Conservation (phyloP, 1,140 invertebrate species). For the Zaprionus camerounensis region DNA sequence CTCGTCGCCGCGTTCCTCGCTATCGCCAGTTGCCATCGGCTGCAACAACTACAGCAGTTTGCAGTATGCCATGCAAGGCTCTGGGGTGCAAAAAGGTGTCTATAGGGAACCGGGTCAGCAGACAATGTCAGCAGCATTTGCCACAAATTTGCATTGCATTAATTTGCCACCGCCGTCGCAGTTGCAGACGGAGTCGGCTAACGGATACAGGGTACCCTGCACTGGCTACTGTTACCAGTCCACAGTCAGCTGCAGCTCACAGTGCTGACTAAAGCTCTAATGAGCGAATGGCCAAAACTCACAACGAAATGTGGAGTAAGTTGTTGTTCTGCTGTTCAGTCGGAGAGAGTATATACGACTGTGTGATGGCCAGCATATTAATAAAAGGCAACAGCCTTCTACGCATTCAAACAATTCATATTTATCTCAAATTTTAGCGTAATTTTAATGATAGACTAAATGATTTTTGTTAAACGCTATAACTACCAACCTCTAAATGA, state of each 20-base stretch:
- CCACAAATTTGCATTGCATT: constrained; percentile 62
- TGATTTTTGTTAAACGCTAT: too few species aligned
- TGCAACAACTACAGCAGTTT: constrained; percentile 11
- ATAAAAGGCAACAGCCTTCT: too few species aligned
- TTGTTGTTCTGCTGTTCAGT: background rate
- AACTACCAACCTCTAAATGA: too few species aligned
- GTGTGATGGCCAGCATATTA: too few species aligned
- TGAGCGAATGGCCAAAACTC: constrained; percentile 32
- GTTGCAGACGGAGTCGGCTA: background rate
- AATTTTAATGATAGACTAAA: too few species aligned
- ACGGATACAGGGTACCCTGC: background rate
- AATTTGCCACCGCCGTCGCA: constrained; percentile 23
- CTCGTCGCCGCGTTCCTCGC: background rate
- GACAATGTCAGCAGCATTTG: constrained; percentile 69
- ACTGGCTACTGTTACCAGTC: background rate
- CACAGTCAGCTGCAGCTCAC: background rate
- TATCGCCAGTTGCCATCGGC: constrained; percentile 25
- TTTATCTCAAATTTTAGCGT: too few species aligned
- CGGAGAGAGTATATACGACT: background rate
- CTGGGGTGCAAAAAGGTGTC: constrained; percentile 39
- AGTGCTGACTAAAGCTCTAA: constrained; percentile 25
- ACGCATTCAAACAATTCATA: too few species aligned
- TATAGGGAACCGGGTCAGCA: constrained; percentile 75
- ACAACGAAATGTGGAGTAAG: constrained; percentile 33
- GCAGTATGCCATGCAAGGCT: constrained; percentile 40